Evolutionary conservation across 2,888 invertebrate species (phyloP).

Genomic region (Allacma fusca): DNA sequence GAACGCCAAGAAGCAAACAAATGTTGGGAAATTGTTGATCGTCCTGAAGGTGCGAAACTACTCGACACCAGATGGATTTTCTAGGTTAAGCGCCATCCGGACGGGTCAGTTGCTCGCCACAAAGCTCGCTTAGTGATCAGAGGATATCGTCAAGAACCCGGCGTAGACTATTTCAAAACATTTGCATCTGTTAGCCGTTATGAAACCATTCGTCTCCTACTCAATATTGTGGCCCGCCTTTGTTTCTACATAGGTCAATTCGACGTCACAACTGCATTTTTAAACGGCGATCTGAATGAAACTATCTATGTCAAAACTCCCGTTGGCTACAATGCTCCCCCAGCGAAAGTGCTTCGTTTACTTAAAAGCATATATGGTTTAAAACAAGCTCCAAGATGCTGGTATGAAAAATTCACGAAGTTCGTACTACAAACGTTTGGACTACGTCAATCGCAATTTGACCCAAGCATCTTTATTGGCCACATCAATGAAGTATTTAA

Average conservation of each 20-base stretch:
- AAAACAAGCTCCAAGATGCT: slow-evolving; percentile 57
- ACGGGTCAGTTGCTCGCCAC: slow-evolving; percentile 21
- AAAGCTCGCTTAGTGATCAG: slow-evolving; percentile 40
- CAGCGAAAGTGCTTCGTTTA: slow-evolving; percentile 40
- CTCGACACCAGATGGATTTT: slow-evolving; percentile 42
- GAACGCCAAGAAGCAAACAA: slow-evolving; percentile 20
- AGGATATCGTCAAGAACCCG: slow-evolving; percentile 40
- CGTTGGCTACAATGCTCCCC: neutral
- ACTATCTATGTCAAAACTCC: slow-evolving; percentile 28
- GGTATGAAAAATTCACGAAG: slow-evolving; percentile 49
- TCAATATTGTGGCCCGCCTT: slow-evolving; percentile 36
- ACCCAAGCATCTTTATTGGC: slow-evolving; percentile 39
- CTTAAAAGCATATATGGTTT: slow-evolving; percentile 57
- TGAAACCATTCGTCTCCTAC: slow-evolving; percentile 36
- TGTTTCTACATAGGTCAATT: slow-evolving; percentile 22
- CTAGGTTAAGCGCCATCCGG: slow-evolving; percentile 39
- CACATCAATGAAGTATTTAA: neutral
- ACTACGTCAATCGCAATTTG: slow-evolving; percentile 36
- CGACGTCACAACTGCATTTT: slow-evolving; percentile 47
- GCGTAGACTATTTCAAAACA: slow-evolving; percentile 45
- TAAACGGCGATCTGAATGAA: slow-evolving; percentile 35
- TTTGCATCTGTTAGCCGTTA: slow-evolving; percentile 42
- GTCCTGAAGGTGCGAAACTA: neutral
- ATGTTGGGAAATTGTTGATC: slow-evolving; percentile 26
- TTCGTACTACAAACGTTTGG: slow-evolving; percentile 36